Evolutionary conservation across 2,888 invertebrate genomes (phyloP).

Genomic region (Hyposoter didymator): DNA sequence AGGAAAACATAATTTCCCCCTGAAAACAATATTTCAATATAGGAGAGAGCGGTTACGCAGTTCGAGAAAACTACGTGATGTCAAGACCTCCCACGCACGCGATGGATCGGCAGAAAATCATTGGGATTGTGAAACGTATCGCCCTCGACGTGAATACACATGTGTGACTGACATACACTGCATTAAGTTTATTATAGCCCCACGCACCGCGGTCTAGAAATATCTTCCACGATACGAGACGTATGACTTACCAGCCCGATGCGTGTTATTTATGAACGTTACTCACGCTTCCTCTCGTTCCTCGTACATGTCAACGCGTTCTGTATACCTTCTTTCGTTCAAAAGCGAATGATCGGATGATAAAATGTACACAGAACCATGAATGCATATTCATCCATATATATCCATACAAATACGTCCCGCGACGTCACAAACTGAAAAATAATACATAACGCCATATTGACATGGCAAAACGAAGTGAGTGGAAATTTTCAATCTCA

Average conservation of each 20-base stretch:
- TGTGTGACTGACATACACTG: slow-evolving; percentile 1
- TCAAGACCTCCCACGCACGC: slow-evolving; percentile 18
- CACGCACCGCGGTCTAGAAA: slow-evolving; percentile 47
- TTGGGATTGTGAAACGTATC: slow-evolving; percentile 10
- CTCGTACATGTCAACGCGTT: slow-evolving; percentile 16
- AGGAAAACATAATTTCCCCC: not conserved
- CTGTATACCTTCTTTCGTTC: slow-evolving; percentile 8
- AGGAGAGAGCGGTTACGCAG: slow-evolving; percentile 4
- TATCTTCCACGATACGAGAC: slow-evolving; percentile 52
- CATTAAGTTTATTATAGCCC: slow-evolving; percentile 48
- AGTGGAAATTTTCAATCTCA: not conserved
- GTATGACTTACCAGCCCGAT: slow-evolving; percentile 45
- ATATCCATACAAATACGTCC: not conserved
- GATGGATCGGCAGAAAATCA: slow-evolving; percentile 42
- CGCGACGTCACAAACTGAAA: not conserved
- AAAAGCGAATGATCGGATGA: slow-evolving; percentile 12
- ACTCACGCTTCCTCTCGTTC: slow-evolving; percentile 59
- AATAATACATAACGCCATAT: not conserved
- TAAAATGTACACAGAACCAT: not conserved
- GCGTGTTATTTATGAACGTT: slow-evolving; percentile 57
- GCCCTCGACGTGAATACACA: slow-evolving; percentile 38
- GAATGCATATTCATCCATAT: not conserved
- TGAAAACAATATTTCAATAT: not conserved
- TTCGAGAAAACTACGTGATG: slow-evolving; percentile 10
- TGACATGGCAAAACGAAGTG: not conserved